phyloP scores from a whole-genome alignment of 2,888 invertebrate genomes.

The Caenorhabditis sp. region DNA sequence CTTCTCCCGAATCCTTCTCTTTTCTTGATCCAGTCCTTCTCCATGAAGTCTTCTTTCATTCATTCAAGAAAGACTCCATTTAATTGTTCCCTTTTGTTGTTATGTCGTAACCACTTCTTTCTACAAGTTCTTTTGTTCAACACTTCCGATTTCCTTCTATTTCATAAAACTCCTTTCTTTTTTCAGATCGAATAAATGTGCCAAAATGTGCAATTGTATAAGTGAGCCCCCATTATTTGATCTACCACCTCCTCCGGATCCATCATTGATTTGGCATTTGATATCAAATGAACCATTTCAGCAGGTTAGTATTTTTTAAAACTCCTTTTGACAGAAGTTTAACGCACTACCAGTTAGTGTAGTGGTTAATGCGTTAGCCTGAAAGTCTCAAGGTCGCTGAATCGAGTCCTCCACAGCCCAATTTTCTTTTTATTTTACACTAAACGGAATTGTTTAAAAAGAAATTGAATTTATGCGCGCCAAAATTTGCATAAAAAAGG shows the following conservation, averaged over 20 bases:
- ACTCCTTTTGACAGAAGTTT: too few relatives aligned
- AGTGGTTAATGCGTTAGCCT: too few relatives aligned
- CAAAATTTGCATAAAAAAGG: background rate
- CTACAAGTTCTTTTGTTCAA: constrained; percentile 24
- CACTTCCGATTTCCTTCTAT: background rate
- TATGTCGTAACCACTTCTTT: background rate
- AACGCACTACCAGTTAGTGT: too few relatives aligned
- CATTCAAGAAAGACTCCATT: too few relatives aligned
- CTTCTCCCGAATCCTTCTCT: constrained; percentile 29
- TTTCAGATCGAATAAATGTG: constrained; percentile 1
- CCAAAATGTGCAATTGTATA: constrained; percentile 58
- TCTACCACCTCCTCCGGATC: constrained; percentile 64
- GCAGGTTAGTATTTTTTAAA: constrained; percentile 37
- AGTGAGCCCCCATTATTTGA: constrained; percentile 59
- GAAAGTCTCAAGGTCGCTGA: too few relatives aligned
- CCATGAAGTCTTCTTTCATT: too few relatives aligned
- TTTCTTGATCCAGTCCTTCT: constrained; percentile 36
- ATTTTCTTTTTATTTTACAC: background rate
- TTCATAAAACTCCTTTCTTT: background rate
- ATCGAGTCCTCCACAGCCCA: background rate
- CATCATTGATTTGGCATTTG: constrained; percentile 63
- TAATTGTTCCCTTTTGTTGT: constrained; percentile 20
- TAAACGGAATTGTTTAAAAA: background rate
- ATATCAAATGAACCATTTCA: constrained; percentile 59
- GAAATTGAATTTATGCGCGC: background rate